Conservation (phyloP, 1,140 invertebrate genomes). For the Drosophila obscura region DNA sequence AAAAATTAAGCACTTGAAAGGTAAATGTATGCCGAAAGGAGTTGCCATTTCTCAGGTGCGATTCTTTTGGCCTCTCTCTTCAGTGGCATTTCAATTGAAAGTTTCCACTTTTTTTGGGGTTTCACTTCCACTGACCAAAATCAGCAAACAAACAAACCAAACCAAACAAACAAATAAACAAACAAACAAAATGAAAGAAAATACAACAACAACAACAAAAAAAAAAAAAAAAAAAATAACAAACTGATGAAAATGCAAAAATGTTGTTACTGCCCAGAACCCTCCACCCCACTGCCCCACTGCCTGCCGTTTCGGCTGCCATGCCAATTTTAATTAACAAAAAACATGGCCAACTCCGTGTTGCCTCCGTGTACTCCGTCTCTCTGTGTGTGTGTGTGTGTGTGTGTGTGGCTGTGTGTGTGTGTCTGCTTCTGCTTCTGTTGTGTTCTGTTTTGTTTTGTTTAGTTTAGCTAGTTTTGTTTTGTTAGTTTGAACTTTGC, state of each 20-base stretch:
- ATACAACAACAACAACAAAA: neutral
- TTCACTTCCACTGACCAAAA: constrained; percentile 11
- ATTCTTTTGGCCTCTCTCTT: constrained; percentile 1
- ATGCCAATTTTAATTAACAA: constrained; percentile 79
- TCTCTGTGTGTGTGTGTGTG: constrained; percentile 11
- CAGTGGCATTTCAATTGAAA: constrained; percentile 11
- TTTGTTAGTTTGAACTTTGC: constrained; percentile 41
- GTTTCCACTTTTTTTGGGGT: neutral
- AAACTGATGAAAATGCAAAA: constrained; percentile 57
- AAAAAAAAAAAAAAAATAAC: constrained; percentile 5
- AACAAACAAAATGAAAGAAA: no score
- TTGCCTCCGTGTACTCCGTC: constrained; percentile 31
- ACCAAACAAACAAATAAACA: constrained; percentile 1
- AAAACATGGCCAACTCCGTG: constrained; percentile 68
- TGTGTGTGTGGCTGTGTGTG: constrained; percentile 20
- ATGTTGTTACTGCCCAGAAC: constrained; percentile 31
- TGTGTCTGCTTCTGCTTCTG: constrained; percentile 21
- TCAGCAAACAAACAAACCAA: no score
- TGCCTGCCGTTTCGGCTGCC: constrained; percentile 24
- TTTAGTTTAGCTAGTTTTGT: constrained; percentile 45
- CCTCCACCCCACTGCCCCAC: no score
- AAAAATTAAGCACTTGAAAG: constrained; percentile 60
- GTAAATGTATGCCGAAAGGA: constrained; percentile 38
- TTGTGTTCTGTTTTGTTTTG: constrained; percentile 38
- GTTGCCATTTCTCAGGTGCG: neutral